Evolutionary conservation across 2,797 vertebrate species (phyloP), one percentile per base, ranked within the genome.

Genomic region (Iguana delicatissima): DNA sequence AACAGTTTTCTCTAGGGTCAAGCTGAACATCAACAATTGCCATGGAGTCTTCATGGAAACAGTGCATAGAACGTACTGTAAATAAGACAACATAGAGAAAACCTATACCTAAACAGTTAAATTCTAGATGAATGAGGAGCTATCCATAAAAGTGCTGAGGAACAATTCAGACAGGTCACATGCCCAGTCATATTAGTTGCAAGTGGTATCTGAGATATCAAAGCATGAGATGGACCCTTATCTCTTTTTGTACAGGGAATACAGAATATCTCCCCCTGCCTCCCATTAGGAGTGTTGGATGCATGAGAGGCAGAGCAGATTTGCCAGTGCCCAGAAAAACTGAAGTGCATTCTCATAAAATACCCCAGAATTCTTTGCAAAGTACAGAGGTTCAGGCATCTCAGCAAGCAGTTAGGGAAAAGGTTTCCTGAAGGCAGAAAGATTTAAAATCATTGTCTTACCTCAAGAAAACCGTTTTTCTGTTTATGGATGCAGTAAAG

Each of bases 401-500:
- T 84, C 42, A 32, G 13, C 80, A 89, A 73, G 55, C 8, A 57
- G 50, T 26, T 82, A 50, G n/a, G 22, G 42, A 77, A 89, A 89
- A 46, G 77, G 14, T 89, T 77, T 59, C 29, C 52, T 89, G 50
- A 46, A 84, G 55, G 26, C 29, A 83, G 80, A 83, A 76, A 76
- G 35, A 84, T 84, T 84, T 55, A 59, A 50, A 77, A 84, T 16
- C 32, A 46, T 38, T 76, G 69, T 55, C 26, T 83, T 74, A 62
- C 38, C 32, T 35, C 52, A 84, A 82, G 29, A 83, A 89, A 84
- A 72, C 57, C 64, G 72, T 46, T n/a, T 16, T 83, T 35, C 32
- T 80, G 9, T 89, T 84, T 59, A 64, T 89, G 80, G 42, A 16
- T 62, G 42, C 20, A 89, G 72, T 89, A 83, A 89, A 84, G 72